Percentiles rank a stretch among this genome's conserved stretches.
phyloP scores from a whole-genome alignment of 2,113 vertebrate genomes.

The Equus przewalskii region DNA sequence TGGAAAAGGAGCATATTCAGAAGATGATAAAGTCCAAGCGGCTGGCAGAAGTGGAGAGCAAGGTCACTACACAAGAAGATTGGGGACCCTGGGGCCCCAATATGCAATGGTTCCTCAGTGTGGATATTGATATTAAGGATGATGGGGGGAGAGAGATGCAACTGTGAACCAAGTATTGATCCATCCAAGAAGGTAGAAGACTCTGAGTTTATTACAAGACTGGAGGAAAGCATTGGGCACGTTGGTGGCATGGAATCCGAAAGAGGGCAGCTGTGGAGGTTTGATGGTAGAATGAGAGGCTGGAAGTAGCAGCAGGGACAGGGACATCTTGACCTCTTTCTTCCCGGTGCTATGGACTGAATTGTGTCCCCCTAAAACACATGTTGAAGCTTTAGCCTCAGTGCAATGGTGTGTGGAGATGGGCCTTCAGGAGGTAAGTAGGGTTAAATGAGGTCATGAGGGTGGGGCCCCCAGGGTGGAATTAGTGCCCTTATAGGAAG shows the following conservation, averaged over 20 bases:
- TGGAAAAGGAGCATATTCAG: not conserved
- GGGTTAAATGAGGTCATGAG: not conserved
- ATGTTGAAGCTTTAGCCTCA: not conserved
- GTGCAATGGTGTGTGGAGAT: not conserved
- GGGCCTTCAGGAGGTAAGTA: not conserved
- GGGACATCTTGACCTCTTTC: not conserved
- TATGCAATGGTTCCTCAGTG: not conserved
- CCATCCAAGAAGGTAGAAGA: not conserved
- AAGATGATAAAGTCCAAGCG: not conserved
- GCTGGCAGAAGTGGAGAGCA: not conserved
- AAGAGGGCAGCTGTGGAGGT: not conserved
- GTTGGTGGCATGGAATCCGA: not conserved
- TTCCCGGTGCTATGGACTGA: not conserved
- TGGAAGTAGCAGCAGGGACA: not conserved
- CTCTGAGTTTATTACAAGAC: not conserved
- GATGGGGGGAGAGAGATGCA: not conserved
- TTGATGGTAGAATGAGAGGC: not conserved
- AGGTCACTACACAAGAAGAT: not conserved
- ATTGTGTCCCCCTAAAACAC: not conserved
- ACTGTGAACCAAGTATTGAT: not conserved
- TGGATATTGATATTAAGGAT: not conserved
- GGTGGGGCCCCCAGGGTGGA: not conserved
- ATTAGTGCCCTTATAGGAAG: not conserved
- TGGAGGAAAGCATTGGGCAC: not conserved
- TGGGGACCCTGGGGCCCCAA: not conserved